These are phyloP conservation scores for Chaetodon auriga DNA, from an alignment of 2,113 vertebrate genomes.

Conservation along the genomic window DNA sequence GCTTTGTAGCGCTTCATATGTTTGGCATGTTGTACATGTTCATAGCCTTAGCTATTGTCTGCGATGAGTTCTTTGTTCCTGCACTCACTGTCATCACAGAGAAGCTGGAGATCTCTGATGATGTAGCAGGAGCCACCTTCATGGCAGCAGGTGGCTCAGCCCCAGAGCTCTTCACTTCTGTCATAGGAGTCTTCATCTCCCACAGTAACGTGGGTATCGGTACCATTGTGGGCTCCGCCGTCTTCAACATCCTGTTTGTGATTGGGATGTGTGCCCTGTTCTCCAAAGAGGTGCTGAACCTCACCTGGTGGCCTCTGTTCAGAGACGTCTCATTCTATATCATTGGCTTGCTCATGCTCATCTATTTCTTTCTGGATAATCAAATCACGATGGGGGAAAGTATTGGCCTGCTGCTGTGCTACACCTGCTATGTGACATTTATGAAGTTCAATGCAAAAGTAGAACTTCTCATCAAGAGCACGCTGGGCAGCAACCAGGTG, in stretches of 20 bases:
- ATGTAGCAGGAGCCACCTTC: slow-evolving; percentile 97
- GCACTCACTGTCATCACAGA: slow-evolving; percentile 97
- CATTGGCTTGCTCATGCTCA: slow-evolving; percentile 94
- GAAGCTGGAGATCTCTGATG: slow-evolving; percentile 95
- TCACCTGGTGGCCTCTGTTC: slow-evolving; percentile 99
- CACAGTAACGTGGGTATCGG: slow-evolving; percentile 98
- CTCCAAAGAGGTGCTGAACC: slow-evolving; percentile 94
- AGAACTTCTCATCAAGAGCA: slow-evolving; percentile 88
- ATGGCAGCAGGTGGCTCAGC: slow-evolving; percentile 98
- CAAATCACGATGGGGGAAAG: slow-evolving; percentile 92
- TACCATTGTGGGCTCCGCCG: slow-evolving; percentile 96
- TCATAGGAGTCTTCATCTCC: slow-evolving; percentile 97
- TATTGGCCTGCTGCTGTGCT: slow-evolving; percentile 87
- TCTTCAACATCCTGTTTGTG: slow-evolving; percentile 98
- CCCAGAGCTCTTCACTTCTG: slow-evolving; percentile 97
- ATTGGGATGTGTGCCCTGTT: slow-evolving; percentile 99
- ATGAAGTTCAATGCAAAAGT: slow-evolving; percentile 96
- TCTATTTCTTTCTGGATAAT: slow-evolving; percentile 98
- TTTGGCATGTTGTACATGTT: slow-evolving; percentile 99
- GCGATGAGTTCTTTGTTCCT: slow-evolving; percentile 98
- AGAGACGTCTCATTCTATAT: slow-evolving; percentile 98
- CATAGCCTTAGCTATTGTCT: slow-evolving; percentile 97
- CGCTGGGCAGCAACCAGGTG: slow-evolving; percentile 91
- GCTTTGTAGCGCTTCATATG: slow-evolving; percentile 91
- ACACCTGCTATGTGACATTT: slow-evolving; percentile 92